Conservation (phyloP, 2,113 vertebrate species). For the Lampris megalopsis region DNA sequence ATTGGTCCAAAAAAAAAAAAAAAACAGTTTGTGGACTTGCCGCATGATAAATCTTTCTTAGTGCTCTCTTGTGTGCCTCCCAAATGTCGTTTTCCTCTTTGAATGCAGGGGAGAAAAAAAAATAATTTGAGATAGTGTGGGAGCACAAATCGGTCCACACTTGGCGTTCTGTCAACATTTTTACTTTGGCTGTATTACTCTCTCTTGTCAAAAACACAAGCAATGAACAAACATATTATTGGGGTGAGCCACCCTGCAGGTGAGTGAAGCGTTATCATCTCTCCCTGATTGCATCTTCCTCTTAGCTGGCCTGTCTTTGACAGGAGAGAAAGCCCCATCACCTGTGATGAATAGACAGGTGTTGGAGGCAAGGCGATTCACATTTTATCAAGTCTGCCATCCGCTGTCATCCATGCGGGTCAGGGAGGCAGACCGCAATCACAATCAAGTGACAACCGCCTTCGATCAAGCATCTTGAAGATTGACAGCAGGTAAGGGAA, state of each 20-base stretch:
- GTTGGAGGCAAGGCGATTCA: constrained; percentile 34
- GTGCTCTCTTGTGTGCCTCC: neutral
- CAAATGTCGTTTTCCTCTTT: constrained; percentile 3
- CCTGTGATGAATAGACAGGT: constrained; percentile 34
- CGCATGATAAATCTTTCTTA: neutral
- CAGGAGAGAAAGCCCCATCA: constrained; percentile 46
- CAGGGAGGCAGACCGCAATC: constrained; percentile 14
- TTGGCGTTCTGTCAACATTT: constrained; percentile 29
- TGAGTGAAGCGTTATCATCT: constrained; percentile 26
- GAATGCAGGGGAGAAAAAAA: constrained; percentile 22
- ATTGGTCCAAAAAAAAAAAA: neutral
- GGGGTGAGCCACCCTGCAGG: constrained; percentile 30
- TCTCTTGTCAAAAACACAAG: constrained; percentile 31
- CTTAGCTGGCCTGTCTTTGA: constrained; percentile 40
- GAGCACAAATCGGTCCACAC: constrained; percentile 15
- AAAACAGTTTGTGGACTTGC: no score
- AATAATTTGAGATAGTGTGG: constrained; percentile 18
- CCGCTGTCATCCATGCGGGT: constrained; percentile 8
- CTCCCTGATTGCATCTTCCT: constrained; percentile 58
- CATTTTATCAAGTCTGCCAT: constrained; percentile 9
- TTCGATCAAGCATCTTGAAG: constrained; percentile 43
- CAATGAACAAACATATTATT: constrained; percentile 41
- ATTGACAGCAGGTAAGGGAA: constrained; percentile 22
- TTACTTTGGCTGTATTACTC: constrained; percentile 42
- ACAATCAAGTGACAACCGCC: constrained; percentile 37